Evolutionary conservation across 2,113 vertebrate species (phyloP), one percentile per base, ranked within the genome.

Genomic region (Saccopteryx bilineata): DNA sequence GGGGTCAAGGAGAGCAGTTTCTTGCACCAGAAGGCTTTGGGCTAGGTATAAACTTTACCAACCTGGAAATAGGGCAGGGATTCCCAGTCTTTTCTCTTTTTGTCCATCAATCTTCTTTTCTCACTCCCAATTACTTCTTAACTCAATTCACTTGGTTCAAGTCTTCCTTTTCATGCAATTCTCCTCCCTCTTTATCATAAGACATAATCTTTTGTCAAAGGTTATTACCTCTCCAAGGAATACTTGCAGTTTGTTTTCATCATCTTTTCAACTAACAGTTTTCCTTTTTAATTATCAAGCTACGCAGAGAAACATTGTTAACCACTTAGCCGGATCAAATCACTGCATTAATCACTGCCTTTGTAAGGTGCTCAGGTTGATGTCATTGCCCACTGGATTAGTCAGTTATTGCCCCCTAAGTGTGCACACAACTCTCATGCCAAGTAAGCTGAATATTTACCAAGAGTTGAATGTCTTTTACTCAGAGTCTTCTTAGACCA

Each of bases 301-400:
- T 91, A 87, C 79, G 48, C 31, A 54, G 33, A 89, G 7, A 88
- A 88, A 60, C 23, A 85, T 75, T 68, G 26, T 66, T 82, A 89
- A 81, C 2, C 65, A 88, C 46, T 39, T 60, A 17, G 83, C 52
- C 21, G 13, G n/a, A 18, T 23, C 9, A 52, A 79, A 63, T 61
- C 23, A 54, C 8, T 72, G 71, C 71, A 50, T 85, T 85, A 61
- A 78, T 19, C 52, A 61, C 54, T n/a, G n/a, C 3, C 21, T 69
- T 56, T n/a, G 3, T 54, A 82, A 93, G 82, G 75, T 65, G 31
- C 46, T 46, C 13, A 65, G 24, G 72, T 56, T 58, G 23, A 11
- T 95, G 14, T 58, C 58, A 46, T 1, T 33, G 19, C 7, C 5
- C 12, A 46, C 19, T 54, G 33, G 31, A 50, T 28, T 14, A 52